phyloP scores from a whole-genome alignment of 2,797 vertebrate species.

The Clarias fuscus region DNA sequence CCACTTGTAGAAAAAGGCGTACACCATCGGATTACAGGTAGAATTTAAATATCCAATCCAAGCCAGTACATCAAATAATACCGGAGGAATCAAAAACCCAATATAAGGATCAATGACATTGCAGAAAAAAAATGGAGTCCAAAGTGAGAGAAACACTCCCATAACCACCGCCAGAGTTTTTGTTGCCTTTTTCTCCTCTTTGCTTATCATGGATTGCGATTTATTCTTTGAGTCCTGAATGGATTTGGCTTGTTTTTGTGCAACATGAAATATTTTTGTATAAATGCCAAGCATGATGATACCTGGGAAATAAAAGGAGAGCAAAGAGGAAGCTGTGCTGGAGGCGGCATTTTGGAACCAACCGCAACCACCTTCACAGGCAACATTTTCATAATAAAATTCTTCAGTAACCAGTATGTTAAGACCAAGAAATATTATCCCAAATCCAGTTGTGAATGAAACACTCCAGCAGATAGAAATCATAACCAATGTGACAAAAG shows the following conservation, averaged over 20 bases:
- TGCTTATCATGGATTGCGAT: constrained; percentile 9
- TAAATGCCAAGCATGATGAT: constrained; percentile 56
- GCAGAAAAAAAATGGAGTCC: constrained; percentile 80
- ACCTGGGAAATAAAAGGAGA: constrained; percentile 57
- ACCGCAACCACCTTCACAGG: constrained; percentile 55
- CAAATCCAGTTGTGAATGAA: constrained; percentile 76
- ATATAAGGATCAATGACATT: constrained; percentile 73
- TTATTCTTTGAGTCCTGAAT: constrained; percentile 46
- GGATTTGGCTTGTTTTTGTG: constrained; percentile 54
- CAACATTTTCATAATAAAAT: constrained; percentile 43
- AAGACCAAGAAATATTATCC: constrained; percentile 77
- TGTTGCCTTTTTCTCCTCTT: constrained; percentile 53
- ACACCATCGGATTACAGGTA: constrained; percentile 80
- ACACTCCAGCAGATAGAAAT: constrained; percentile 75
- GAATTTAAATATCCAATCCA: constrained; percentile 85
- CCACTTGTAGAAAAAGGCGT: constrained; percentile 81
- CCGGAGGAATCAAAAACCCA: constrained; percentile 66
- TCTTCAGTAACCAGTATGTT: constrained; percentile 75
- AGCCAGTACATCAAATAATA: constrained; percentile 70
- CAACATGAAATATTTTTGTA: constrained; percentile 55
- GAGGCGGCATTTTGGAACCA: constrained; percentile 51
- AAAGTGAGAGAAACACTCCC: constrained; percentile 78
- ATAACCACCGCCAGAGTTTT: constrained; percentile 72
- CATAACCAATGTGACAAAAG: constrained; percentile 67
- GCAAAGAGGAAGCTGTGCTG: constrained; percentile 46